Conservation (phyloP, 2,797 vertebrate genomes). For the Arremon brunneinucha region DNA sequence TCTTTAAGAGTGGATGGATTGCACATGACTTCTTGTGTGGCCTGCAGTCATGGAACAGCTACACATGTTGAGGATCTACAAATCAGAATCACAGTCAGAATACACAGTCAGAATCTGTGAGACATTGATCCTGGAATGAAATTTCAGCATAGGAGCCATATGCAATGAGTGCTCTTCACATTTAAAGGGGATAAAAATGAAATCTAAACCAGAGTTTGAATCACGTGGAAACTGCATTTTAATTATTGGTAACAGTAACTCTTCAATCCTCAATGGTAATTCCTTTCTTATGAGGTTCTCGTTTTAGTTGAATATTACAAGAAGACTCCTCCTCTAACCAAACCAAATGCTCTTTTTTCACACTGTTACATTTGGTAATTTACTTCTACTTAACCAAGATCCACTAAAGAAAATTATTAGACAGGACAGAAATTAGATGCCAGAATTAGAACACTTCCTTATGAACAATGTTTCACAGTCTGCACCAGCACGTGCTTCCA, state of each 20-base stretch:
- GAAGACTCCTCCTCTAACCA: not conserved
- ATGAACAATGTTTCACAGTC: slow-evolving; percentile 14
- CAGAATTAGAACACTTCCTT: slow-evolving; percentile 16
- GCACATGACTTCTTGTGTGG: not conserved
- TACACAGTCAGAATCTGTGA: not conserved
- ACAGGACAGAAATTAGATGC: slow-evolving; percentile 22
- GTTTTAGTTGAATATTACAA: not conserved
- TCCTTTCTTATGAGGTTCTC: not conserved
- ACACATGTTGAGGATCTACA: not conserved
- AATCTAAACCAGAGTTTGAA: not conserved
- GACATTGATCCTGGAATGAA: not conserved
- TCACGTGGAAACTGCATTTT: not conserved
- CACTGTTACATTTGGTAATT: not conserved
- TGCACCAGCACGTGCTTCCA: slow-evolving; percentile 14
- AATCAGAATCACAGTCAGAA: too few species aligned
- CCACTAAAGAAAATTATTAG: slow-evolving; percentile 47
- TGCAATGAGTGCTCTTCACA: not conserved
- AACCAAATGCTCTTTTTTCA: not conserved
- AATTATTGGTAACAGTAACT: not conserved
- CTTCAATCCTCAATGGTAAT: not conserved
- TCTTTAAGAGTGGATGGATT: not conserved
- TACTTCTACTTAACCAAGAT: not conserved
- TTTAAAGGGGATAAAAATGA: not conserved
- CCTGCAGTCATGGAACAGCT: not conserved
- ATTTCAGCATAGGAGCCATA: not conserved